Evolutionary conservation across 2,888 invertebrate species (phyloP), one percentile per base, ranked within the genome.

Genomic region (Acrobasis consociella): DNA sequence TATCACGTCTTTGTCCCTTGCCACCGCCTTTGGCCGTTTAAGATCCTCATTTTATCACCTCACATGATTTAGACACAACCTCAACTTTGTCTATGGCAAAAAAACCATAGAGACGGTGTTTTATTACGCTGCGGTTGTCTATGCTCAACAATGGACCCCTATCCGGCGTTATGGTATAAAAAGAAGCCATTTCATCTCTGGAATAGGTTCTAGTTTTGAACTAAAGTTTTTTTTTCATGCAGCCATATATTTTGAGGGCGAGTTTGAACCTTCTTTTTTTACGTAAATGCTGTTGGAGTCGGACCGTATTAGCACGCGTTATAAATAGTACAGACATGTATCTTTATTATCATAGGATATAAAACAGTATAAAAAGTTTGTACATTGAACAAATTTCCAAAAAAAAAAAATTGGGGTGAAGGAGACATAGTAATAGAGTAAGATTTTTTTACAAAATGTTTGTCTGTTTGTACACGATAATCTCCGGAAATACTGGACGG

Each of bases 81-180:
- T 61, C 53, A 31, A 31, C 31, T 61, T 31, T 49, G 37, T 46
- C 46, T 46, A 46, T 13, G 49, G 37, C 13, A 65, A 67, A 70
- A 69, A 64, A 55, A 58, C 59, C 65, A 69, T 69, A 71, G 72
- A 69, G 63, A 58, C 62, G 61, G 68, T 66, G 65, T 64, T 71
- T 71, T 69, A 70, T 70, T 68, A 60, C 62, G 58, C 64, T 71
- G 72, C 67, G 70, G 73, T 69, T 66, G 65, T 73, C 69, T 69
- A 71, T 70, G 69, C 66, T 31, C 56, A 60, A 73, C 73, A 73
- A 73, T 73, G 66, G 64, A 64, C 73, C 73, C 73, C 65, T 70
- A 73, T 73, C 67, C 62, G 63, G 59, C 56, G 56, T 52, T 65
- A 58, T 62, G 65, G 59, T 49, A 49, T 55, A 55, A 55, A 51